Conservation (phyloP, 2,797 vertebrate species). For the Squalus acanthias region DNA sequence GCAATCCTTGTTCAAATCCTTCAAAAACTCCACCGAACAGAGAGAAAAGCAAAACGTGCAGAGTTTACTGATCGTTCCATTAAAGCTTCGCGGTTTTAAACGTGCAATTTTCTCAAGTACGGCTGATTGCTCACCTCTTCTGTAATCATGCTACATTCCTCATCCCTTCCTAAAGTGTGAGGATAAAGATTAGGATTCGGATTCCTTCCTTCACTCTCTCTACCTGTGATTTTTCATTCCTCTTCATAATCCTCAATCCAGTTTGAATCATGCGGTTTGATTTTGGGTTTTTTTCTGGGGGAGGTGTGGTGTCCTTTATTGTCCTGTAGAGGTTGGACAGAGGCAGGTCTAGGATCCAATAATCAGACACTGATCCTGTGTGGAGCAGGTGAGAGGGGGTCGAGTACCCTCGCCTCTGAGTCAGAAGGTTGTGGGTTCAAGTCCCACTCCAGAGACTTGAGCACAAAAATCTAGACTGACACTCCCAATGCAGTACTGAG, state of each 20-base stretch:
- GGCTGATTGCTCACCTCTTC: background rate
- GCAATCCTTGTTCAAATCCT: background rate
- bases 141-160: background rate
- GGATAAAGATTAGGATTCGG: too few relatives aligned
- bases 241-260: background rate
- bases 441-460: background rate
- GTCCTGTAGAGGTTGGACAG: background rate
- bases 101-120: background rate
- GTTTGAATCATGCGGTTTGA: background rate
- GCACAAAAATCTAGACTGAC: too few relatives aligned
- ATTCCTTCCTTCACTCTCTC: background rate
- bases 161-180: background rate
- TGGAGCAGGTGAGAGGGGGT: background rate
- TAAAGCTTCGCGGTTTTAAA: background rate
- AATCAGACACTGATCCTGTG: background rate
- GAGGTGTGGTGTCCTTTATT: background rate
- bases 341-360: background rate
- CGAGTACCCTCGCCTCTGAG: background rate
- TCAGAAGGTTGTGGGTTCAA: too few relatives aligned
- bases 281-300: background rate
- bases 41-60: background rate
- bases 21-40: background rate
- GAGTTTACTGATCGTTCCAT: background rate
- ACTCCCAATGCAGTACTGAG: too few relatives aligned
- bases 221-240: background rate